These are phyloP conservation scores for Brachypodius melanocephalos DNA, from an alignment of 2,113 vertebrate genomes.

Conservation along the genomic window DNA sequence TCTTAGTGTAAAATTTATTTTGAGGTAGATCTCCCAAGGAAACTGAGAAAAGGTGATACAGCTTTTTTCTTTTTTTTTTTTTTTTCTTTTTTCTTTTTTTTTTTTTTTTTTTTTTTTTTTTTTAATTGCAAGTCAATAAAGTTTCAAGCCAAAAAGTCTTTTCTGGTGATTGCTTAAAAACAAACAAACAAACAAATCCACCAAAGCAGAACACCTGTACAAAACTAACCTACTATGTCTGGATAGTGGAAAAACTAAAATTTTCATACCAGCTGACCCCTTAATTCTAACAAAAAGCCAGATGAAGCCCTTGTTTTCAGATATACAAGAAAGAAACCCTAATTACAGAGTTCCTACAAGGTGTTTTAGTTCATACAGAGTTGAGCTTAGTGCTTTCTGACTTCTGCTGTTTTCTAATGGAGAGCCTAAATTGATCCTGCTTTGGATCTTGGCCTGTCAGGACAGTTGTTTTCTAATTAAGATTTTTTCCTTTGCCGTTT, in stretches of 20 bases:
- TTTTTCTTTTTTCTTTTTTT: not conserved
- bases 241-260: not conserved
- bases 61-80: not conserved
- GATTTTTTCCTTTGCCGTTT: not conserved
- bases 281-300: not conserved
- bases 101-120: not conserved
- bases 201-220: not conserved
- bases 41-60: not conserved
- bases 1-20: not conserved
- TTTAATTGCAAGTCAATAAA: rapidly evolving
- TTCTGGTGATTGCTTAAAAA: not conserved
- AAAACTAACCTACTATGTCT: not conserved
- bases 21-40: not conserved
- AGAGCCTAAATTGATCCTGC: not conserved
- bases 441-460: not conserved
- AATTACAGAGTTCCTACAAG: not conserved
- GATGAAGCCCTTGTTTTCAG: not conserved
- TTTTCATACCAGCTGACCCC: not conserved
- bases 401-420: not conserved
- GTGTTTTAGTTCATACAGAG: not conserved
- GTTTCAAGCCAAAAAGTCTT: not conserved
- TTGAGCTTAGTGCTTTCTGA: not conserved
- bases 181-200: not conserved
- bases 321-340: not conserved
- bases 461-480: not conserved